Base-by-base conservation (phyloP, 2,888 invertebrate genomes). In the Bursaphelenchus okinawaensis region DNA sequence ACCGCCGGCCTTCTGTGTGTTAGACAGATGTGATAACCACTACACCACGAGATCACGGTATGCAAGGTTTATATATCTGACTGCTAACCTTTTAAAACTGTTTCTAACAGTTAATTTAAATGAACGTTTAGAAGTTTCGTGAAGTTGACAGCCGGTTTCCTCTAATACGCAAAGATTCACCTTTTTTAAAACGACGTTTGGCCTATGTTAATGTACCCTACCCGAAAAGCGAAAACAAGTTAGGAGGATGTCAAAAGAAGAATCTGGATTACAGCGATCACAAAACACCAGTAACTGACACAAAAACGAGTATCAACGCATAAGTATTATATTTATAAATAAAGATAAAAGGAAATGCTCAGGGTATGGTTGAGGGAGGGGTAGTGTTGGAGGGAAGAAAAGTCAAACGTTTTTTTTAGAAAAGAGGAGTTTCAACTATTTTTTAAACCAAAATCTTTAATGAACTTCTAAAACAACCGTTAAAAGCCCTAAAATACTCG, bases 1-100 rank as follows among this genome's bases (percentile, higher is more conserved):
- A 77, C 77, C 74, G 76, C 75, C 77, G 77, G 68, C 76, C 77
- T 77, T 77, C 76, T 74, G 76, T 75, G 76, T 77, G 76, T 77
- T 76, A 77, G 76, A 76, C 77, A 75, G 77, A 76, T 73, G 77
- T 77, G 77, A 77, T 77, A 77, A 77, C 77, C 76, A 74, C 40
- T 40, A 40, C 40, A 40, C 40, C 40, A 40, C 40, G 40, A 40
- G 40, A 40, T 40, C 40, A 40, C n/a, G n/a, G n/a, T n/a, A n/a
- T n/a, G n/a, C n/a, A n/a, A n/a, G n/a, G n/a, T n/a, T n/a, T n/a
- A n/a, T n/a, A n/a, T n/a, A n/a, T n/a, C n/a, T n/a, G n/a, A n/a
- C n/a, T n/a, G n/a, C n/a, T n/a, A n/a, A n/a, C n/a, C n/a, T n/a
- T n/a, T n/a, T n/a, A n/a, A n/a, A n/a, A n/a, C n/a, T n/a, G n/a